Conservation (phyloP, 2,888 invertebrate species). For the Heliconius ethilla region DNA sequence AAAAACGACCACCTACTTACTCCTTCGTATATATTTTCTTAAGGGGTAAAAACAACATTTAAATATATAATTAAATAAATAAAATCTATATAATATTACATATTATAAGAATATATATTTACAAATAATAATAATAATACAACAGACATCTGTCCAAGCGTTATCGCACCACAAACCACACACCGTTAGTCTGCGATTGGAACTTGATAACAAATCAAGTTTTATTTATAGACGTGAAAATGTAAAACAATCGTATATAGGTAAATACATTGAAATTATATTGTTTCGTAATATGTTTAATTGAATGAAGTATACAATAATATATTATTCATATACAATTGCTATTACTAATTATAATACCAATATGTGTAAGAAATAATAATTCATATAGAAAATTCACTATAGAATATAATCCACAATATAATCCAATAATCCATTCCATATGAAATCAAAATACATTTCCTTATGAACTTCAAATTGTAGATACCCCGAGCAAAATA, state of each 20-base stretch:
- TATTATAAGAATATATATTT: not conserved
- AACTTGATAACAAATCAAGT: conserved; percentile 35
- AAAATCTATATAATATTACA: no score
- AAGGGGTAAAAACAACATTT: no score
- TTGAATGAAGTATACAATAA: not conserved
- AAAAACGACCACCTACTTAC: no score
- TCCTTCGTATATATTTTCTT: no score
- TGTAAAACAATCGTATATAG: conserved; percentile 17
- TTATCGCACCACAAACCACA: conserved; percentile 42
- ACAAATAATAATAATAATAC: not conserved
- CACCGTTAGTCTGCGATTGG: conserved; percentile 29
- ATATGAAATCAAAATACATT: conserved; percentile 14
- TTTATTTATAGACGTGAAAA: conserved; percentile 22
- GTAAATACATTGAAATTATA: not conserved
- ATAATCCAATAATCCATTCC: not conserved
- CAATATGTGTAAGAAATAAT: not conserved
- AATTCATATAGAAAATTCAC: not conserved
- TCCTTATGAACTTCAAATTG: conserved; percentile 18
- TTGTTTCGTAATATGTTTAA: not conserved
- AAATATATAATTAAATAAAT: no score
- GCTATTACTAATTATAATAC: not conserved
- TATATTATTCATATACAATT: not conserved
- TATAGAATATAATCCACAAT: not conserved
- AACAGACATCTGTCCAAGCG: conserved; percentile 16
- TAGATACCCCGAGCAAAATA: conserved; percentile 30